Conservation (phyloP, 2,888 invertebrate genomes). For the Lasioglossum marginatum region DNA sequence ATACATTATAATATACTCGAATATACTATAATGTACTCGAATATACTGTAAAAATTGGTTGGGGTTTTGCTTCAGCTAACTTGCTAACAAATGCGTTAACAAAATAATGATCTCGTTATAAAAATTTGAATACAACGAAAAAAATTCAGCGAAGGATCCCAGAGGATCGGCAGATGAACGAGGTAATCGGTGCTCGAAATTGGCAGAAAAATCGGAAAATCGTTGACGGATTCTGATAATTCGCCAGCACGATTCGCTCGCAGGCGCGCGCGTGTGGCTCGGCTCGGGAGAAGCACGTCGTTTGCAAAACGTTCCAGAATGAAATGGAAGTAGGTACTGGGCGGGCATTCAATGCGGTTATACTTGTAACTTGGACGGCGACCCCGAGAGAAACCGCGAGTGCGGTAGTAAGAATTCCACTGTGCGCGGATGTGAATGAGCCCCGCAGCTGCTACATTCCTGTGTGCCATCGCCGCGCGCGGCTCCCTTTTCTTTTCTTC, state of each 20-base stretch:
- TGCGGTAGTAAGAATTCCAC: slow-evolving; percentile 81
- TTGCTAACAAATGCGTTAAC: no score
- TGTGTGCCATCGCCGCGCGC: slow-evolving; percentile 77
- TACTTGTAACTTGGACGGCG: slow-evolving; percentile 79
- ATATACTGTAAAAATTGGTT: no score
- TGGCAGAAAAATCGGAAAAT: background rate
- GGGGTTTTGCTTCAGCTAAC: no score
- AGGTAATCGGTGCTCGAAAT: background rate
- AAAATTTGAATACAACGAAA: no score
- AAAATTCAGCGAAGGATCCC: no score
- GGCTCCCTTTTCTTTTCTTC: slow-evolving; percentile 71
- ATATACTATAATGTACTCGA: background rate
- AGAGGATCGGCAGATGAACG: background rate
- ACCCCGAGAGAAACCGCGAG: slow-evolving; percentile 72
- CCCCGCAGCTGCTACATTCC: slow-evolving; percentile 83
- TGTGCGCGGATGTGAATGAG: slow-evolving; percentile 82
- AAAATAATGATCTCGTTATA: no score
- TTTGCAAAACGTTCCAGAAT: slow-evolving; percentile 72
- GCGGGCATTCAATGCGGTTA: slow-evolving; percentile 75
- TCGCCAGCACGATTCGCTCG: background rate
- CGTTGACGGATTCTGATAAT: background rate
- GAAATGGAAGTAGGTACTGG: slow-evolving; percentile 76
- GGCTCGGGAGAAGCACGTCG: slow-evolving; percentile 42
- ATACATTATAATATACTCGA: no score
- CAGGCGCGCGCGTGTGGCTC: background rate